A percentile compares a stretch with the other conserved stretches of the same genome.
Conservation (phyloP, 2,113 vertebrate genomes). For the Rattus norvegicus region DNA sequence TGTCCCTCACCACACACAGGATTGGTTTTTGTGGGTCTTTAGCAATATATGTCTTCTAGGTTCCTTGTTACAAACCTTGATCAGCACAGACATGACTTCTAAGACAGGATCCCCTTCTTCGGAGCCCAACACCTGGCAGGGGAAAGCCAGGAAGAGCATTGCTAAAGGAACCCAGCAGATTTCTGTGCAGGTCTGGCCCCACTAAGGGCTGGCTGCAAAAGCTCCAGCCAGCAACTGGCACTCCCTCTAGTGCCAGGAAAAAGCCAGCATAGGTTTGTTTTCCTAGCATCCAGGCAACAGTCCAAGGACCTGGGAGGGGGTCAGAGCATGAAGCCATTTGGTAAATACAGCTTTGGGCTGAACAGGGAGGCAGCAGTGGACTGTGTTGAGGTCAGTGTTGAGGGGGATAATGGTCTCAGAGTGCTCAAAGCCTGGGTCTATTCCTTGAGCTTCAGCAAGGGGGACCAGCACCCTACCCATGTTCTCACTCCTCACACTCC, state of each 20-base stretch:
- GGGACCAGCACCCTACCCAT: not conserved
- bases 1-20: too few species aligned
- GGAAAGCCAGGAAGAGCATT: not conserved
- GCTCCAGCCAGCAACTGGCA: not conserved
- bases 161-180: not conserved
- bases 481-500: fast-evolving
- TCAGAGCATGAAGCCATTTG: conserved; percentile 55
- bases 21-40: not conserved
- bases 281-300: conserved; percentile 38
- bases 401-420: not conserved
- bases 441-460: not conserved
- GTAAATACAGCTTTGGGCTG: conserved; percentile 49
- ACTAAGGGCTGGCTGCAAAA: not conserved
- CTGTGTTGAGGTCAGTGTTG: not conserved
- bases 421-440: not conserved
- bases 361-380: conserved; percentile 46
- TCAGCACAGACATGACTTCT: not conserved
- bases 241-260: not conserved
- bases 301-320: conserved; percentile 51
- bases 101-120: not conserved
- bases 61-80: not conserved
- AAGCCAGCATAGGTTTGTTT: conserved; percentile 7
- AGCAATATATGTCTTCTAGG: not conserved
- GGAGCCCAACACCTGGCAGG: not conserved
- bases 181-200: not conserved